Evolutionary conservation across 2,888 invertebrate species (phyloP), one percentile per base, ranked within the genome.

Genomic region (Cheilosia vernalis): DNA sequence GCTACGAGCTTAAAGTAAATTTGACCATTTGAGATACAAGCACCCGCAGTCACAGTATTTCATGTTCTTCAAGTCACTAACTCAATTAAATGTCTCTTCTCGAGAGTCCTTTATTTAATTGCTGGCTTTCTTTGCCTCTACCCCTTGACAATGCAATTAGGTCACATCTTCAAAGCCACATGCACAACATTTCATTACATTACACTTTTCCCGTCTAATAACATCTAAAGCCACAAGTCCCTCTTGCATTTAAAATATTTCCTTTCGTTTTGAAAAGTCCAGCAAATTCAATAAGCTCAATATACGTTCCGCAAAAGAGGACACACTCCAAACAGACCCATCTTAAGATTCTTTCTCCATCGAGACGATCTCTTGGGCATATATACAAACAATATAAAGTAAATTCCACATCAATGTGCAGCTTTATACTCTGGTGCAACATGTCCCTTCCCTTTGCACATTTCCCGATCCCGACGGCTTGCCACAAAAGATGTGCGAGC

Each of bases 321-420:
- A 44, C 37, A 9, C 3, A 76, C 55, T 77, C 17, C 55, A 60
- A 27, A 27, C 13, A 13, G 15, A 33, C 42, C 27, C 60, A 55
- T 53, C 74, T 33, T 17, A 37, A 17, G 27, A 76, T 2, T 37
- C 49, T 49, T 2, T 37, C 49, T 49, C 13, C 49, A 83, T 61
- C 24, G 37, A 70, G 70, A 55, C 70, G 37, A 51, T 81, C 76
- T 72, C 81, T 61, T 19, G 80, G 70, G 84, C 19, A 72, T 60
- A 67, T 56, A 67, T 56, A 63, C 66, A 69, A 37, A 64, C 58
- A 74, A 55, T 74, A 60, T 69, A 60, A 69, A 74, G 64, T 49
- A 55, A 69, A 60, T 69, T 80, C 53, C 56, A 60, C 44, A 79
- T 80, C 67, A 70, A 69, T 84, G 84, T 84, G 84, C 84, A 74